phyloP scores from a whole-genome alignment of 1,140 invertebrate species.

The Bombus balteatus region DNA sequence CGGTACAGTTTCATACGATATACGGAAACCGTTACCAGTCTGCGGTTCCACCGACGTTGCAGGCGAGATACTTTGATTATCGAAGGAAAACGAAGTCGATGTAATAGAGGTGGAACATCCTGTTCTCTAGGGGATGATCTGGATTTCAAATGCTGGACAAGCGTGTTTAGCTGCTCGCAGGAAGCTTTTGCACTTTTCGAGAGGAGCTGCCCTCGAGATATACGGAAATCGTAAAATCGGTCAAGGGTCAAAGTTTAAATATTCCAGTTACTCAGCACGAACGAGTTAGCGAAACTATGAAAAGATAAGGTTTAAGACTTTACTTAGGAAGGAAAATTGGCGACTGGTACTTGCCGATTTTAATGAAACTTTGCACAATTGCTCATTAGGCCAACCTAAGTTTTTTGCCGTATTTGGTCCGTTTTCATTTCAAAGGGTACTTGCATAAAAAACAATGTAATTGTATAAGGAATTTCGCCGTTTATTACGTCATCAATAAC shows the following conservation, averaged over 20 bases:
- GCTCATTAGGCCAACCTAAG: too few relatives aligned
- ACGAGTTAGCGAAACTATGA: neutral
- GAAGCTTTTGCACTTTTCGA: neutral
- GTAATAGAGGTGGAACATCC: constrained; percentile 4
- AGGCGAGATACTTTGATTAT: constrained; percentile 30
- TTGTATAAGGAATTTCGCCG: too few relatives aligned
- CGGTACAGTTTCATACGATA: neutral
- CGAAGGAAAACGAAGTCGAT: constrained; percentile 24
- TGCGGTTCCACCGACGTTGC: neutral
- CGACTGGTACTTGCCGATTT: neutral
- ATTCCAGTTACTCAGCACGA: neutral
- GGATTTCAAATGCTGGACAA: neutral
- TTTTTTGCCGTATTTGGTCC: too few relatives aligned
- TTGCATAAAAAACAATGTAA: too few relatives aligned
- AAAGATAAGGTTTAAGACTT: neutral
- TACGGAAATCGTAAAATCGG: neutral
- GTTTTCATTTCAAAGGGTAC: too few relatives aligned
- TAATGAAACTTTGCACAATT: neutral
- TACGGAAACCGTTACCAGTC: neutral
- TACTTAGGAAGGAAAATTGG: neutral
- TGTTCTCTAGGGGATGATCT: constrained; percentile 12
- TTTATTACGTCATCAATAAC: too few relatives aligned
- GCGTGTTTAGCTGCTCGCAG: constrained; percentile 3
- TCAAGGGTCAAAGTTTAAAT: neutral
- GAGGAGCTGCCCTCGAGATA: neutral